Evolutionary conservation across 2,113 vertebrate genomes (phyloP).

Genomic region (Scalopus aquaticus): DNA sequence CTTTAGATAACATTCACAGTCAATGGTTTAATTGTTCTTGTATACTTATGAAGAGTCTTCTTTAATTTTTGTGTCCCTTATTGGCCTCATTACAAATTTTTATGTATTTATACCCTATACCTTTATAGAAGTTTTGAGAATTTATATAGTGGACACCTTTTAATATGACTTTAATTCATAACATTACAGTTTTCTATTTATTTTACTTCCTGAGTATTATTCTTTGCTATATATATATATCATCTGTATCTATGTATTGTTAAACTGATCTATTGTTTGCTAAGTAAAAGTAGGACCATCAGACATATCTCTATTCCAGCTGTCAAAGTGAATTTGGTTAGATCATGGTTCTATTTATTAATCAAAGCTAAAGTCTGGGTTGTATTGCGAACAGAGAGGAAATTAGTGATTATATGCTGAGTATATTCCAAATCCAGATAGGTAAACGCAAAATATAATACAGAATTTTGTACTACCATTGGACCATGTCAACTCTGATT

Average conservation of each 20-base stretch:
- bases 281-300: neutral
- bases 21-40: conserved; percentile 42
- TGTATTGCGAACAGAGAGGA: neutral
- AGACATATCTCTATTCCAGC: neutral
- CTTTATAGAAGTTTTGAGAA: conserved; percentile 3
- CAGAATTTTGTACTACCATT: neutral
- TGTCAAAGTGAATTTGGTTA: conserved; percentile 12
- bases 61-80: neutral
- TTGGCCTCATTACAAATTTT: conserved; percentile 29
- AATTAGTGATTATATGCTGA: neutral
- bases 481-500: neutral
- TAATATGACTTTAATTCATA: neutral
- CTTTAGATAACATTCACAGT: conserved; percentile 49
- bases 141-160: neutral
- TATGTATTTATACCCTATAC: neutral
- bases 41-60: conserved; percentile 8
- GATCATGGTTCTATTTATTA: neutral
- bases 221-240: neutral
- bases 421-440: neutral
- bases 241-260: neutral
- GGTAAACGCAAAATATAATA: neutral
- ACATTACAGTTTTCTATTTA: neutral
- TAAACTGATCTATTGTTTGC: neutral
- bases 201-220: neutral
- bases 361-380: neutral